Evolutionary conservation across 2,113 vertebrate genomes (phyloP).

Genomic region (Sebastes fasciatus): DNA sequence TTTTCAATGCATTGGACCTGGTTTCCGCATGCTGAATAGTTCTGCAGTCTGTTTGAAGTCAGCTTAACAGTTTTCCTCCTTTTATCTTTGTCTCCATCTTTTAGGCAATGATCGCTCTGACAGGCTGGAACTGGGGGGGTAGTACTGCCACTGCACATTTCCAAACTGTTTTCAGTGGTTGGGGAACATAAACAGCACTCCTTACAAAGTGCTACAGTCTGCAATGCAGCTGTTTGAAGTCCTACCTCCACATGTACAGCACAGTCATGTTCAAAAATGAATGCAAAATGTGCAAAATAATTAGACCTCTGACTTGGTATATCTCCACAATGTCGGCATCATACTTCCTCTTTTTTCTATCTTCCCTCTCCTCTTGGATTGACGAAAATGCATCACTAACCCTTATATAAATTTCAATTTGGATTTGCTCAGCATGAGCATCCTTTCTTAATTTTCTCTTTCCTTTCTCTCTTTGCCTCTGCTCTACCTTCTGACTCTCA

Average conservation of each 20-base stretch:
- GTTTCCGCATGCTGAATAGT: constrained; percentile 17
- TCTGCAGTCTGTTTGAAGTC: constrained; percentile 54
- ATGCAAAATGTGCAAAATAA: background rate
- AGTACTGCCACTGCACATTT: constrained; percentile 25
- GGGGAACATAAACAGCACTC: constrained; percentile 16
- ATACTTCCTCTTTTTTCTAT: background rate
- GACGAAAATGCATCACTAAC: background rate
- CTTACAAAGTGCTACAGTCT: background rate
- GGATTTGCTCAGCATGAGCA: background rate
- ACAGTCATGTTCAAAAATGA: no score
- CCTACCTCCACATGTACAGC: no score
- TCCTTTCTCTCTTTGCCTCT: background rate
- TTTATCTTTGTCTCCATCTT: constrained; percentile 27
- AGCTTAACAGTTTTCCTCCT: constrained; percentile 23
- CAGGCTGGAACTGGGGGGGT: constrained; percentile 2
- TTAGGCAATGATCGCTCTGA: constrained; percentile 19
- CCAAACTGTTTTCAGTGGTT: constrained; percentile 25
- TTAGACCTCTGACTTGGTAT: background rate
- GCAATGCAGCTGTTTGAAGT: constrained; percentile 16
- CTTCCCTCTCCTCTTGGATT: background rate
- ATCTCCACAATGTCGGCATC: background rate
- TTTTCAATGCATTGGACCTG: constrained; percentile 22
- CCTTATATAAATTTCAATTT: background rate
- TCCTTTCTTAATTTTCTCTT: background rate
- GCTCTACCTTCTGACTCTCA: background rate